Conservation (phyloP, 2,888 invertebrate genomes). For the Drosophila neonasuta region DNA sequence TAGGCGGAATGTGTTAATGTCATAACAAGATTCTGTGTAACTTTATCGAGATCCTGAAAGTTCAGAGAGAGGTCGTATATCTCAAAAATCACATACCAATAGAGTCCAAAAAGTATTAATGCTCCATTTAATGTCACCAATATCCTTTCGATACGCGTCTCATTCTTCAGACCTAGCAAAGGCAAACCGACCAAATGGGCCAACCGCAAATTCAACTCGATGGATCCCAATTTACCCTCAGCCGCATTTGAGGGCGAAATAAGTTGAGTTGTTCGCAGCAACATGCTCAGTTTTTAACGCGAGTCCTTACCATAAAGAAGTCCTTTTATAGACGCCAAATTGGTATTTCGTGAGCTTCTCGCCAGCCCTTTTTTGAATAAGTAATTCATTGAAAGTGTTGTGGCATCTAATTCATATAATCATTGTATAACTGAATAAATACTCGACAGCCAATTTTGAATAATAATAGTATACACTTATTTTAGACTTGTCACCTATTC, state of each 20-base stretch:
- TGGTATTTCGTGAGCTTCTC: conserved; percentile 22
- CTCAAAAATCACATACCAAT: conserved; percentile 49
- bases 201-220: conserved; percentile 68
- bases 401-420: conserved; percentile 26
- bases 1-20: conserved; percentile 54
- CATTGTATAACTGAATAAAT: not conserved
- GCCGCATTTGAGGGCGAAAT: conserved; percentile 62
- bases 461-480: not conserved
- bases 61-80: conserved; percentile 47
- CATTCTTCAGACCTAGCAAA: conserved; percentile 54
- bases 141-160: conserved; percentile 40
- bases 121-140: conserved; percentile 38
- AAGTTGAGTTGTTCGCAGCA: conserved; percentile 24
- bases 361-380: conserved; percentile 36
- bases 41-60: conserved; percentile 45
- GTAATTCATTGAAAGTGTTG: conserved; percentile 18
- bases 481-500: not conserved
- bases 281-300: conserved; percentile 37
- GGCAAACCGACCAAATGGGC: conserved; percentile 69
- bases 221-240: conserved; percentile 67
- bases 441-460: not conserved
- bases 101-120: conserved; percentile 24
- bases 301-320: not conserved
- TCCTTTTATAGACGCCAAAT: conserved; percentile 20
- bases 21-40: conserved; percentile 62